Evolutionary conservation across 2,113 vertebrate species (phyloP), one percentile per base, ranked within the genome.

Genomic region (Rhinichthys klamathensis): DNA sequence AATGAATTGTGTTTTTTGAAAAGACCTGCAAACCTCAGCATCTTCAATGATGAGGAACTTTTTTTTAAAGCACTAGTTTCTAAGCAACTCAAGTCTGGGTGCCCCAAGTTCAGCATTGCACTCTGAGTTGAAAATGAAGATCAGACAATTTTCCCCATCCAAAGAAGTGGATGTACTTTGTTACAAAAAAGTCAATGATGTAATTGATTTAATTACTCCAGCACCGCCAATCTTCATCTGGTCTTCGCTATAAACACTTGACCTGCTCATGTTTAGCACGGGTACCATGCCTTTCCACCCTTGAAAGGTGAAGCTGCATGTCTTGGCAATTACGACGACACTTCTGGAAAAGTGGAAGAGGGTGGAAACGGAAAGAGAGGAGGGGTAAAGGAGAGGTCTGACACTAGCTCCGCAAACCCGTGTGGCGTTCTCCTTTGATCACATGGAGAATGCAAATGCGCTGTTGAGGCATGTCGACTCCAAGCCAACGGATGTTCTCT

Each of bases 331-430:
- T 80, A 82, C 70, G 3, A 58, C 13, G 30, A 54, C 25, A 25
- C 77, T 86, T 86, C 77, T 13, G 41, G 84, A 82, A 51, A 80
- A 49, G 67, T 44, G 38, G 60, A 51, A 49, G 69, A 75, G n/a
- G 21, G 38, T 46, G 78, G 76, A 56, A 79, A 32, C 16, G 13
- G 44, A 77, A 54, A 56, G 74, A 38, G 69, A 77, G 73, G 83
- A 78, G 86, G 81, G 80, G 60, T 80, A 79, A 86, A 87, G 84
- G 86, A 88, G 72, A 75, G 80, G 79, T 86, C 78, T 89, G 86
- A 85, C 86, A 87, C 76, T 67, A 80, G 72, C 72, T 35, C 77
- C 65, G n/a, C 69, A 27, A 58, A 58, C 73, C 16, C 41, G 21
- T 30, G 56, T 85, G 84, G 30, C 38, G 32, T 73, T 85, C 67